Base-by-base conservation (phyloP, 2,888 invertebrate species). In the Leptarthrus brevirostris region DNA sequence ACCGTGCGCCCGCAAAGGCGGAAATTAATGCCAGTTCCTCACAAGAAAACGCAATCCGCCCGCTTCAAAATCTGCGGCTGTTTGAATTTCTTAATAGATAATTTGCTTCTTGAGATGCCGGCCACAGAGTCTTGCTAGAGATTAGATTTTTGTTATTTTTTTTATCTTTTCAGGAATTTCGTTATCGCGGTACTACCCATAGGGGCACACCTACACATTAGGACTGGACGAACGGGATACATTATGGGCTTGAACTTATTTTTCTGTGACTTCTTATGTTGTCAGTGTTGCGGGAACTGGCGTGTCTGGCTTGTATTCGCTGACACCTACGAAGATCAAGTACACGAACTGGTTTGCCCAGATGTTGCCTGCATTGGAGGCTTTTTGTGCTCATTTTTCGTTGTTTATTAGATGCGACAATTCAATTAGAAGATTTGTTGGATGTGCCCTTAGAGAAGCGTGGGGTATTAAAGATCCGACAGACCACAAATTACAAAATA, bases 291-390 rank as follows among this genome's bases (percentile, higher is more conserved):
- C 14, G 5, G 8, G 5, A 6, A 5, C 20, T 6, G 18, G 18
- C n/a, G n/a, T n/a, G 52, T 22, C 47, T 24, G 47, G 12, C 61
- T 18, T 47, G 47, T 47, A 24, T 14, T 66, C 47, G 44, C 24
- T 66, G 47, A 61, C 61, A 61, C 61, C 64, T 47, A 66, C 64
- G 47, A 66, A 66, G 64, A 66, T 66, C 64, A 66, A 47, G 64
- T 47, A 66, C 20, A 66, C 24, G 47, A 66, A 66, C 64, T 66
- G 64, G 64, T 66, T 66, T 22, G 16, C 12, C 64, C 64, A 66
- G 64, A 66, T 66, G 47, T 44, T 47, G 44, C 14, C 47, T 66
- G 47, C 16, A 5, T 22, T 47, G n/a, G 16, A 44, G 18, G 44
- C 26, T 24, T 47, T 47, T 66, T 22, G 10, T 20, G n/a, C n/a